phyloP scores from a whole-genome alignment of 2,888 invertebrate genomes.

The Stenodera caucasica region DNA sequence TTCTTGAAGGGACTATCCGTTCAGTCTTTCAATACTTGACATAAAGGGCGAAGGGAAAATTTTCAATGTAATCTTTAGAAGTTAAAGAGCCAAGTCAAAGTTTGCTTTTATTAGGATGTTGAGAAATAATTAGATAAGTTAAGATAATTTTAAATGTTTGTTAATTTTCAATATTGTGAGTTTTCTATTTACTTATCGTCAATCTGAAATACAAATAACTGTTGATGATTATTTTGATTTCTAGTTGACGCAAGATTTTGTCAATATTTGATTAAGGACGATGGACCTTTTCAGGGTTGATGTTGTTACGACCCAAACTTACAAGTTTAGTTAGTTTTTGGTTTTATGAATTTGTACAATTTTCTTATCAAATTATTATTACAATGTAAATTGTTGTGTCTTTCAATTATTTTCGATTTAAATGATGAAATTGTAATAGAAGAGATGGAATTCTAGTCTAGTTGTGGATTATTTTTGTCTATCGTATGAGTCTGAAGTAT shows the following conservation, averaged over 20 bases:
- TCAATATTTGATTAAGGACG: conserved; percentile 20
- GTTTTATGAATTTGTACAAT: neutral
- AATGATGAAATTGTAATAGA: too few relatives aligned
- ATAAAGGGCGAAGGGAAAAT: neutral
- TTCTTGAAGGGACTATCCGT: conserved; percentile 17
- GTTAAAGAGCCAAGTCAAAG: neutral
- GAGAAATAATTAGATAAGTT: neutral
- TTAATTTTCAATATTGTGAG: neutral
- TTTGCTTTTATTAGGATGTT: neutral
- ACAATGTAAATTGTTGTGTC: conserved; percentile 27
- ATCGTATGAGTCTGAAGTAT: conserved; percentile 31
- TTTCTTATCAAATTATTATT: conserved; percentile 10
- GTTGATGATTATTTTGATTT: conserved; percentile 39
- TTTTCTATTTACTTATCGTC: neutral
- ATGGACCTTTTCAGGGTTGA: conserved; percentile 18
- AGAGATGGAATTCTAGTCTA: too few relatives aligned
- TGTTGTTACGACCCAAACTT: neutral
- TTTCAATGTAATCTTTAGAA: neutral
- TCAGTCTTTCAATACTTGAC: neutral
- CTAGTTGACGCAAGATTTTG: conserved; percentile 32
- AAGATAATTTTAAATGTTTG: neutral
- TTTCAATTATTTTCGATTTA: too few relatives aligned
- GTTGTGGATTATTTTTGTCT: conserved; percentile 19
- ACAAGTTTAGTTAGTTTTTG: neutral
- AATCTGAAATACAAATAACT: conserved; percentile 39